These are phyloP conservation scores for Chymomyza procnemis DNA, from an alignment of 2,888 invertebrate genomes.

Conservation along the genomic window DNA sequence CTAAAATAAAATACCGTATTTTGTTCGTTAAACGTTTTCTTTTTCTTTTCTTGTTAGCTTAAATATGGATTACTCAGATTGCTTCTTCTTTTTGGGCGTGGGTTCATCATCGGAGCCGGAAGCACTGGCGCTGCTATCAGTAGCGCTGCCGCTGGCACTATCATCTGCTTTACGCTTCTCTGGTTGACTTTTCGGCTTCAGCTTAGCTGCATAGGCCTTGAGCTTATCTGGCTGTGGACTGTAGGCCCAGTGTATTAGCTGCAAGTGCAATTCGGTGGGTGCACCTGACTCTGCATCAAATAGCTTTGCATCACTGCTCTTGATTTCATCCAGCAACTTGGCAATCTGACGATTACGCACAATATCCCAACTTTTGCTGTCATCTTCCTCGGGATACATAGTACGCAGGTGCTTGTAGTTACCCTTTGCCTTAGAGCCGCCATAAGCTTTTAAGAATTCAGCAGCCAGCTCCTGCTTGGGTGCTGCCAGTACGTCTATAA, in stretches of 20 bases:
- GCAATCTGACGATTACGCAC: conserved; percentile 83
- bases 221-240: conserved; percentile 85
- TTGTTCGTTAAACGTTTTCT: conserved; percentile 53
- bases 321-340: conserved; percentile 80
- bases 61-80: conserved; percentile 28
- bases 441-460: conserved; percentile 84
- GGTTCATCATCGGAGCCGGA: conserved; percentile 40
- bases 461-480: conserved; percentile 80
- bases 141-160: conserved; percentile 37
- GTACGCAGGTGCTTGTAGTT: conserved; percentile 86
- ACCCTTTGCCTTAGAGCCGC: conserved; percentile 81
- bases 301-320: conserved; percentile 82
- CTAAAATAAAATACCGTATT: conserved; percentile 58
- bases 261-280: conserved; percentile 84
- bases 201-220: conserved; percentile 80
- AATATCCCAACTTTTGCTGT: conserved; percentile 86
- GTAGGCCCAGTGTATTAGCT: conserved; percentile 87
- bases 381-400: conserved; percentile 80
- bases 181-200: conserved; percentile 58
- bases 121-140: conserved; percentile 27
- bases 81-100: conserved; percentile 57
- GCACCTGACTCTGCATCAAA: conserved; percentile 83
- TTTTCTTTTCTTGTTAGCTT: not conserved
- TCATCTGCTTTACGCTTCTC: conserved; percentile 53
- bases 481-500: conserved; percentile 82